Evolutionary conservation across 2,113 vertebrate species (phyloP), one percentile per base, ranked within the genome.

Genomic region (Pelecanoides urinatrix): DNA sequence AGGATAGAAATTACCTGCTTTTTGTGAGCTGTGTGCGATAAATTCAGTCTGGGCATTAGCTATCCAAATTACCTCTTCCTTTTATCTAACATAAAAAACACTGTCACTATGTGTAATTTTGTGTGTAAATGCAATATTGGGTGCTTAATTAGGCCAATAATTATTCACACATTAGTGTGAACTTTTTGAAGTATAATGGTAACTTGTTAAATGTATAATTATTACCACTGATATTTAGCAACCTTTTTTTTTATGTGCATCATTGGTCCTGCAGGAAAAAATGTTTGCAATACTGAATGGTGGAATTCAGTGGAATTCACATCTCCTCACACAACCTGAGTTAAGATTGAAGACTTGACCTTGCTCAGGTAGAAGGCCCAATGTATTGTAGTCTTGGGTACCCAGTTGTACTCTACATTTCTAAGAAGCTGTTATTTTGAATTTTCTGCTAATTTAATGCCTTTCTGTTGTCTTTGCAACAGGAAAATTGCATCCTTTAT

Each of bases 101-200:
- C 59, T 97, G 95, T 92, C 92, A 97, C 92, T 89, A 96, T 95
- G 72, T 91, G 88, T 87, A 47, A 56, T 87, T 93, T 96, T 96
- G 72, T 90, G 55, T 45, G 49, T 72, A 96, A 94, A 93, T 95
- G 93, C 16, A 79, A 23, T 94, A 95, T 95, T 1, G 1, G 89
- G 87, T 94, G 93, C 82, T 97, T 97, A 97, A 98, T 98, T 98
- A 96, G 94, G 84, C 97, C 96, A 97, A 92, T 97, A 98, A 98
- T 98, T 98, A 98, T 98, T 97, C 95, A 97, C 9, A 10, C 92
- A 97, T 98, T 98, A 97, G 53, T 87, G 91, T 83, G 84, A 93
- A 96, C 88, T 96, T 97, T 96, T 93, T 97, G 96, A 97, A 97
- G 89, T 96, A 77, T 97, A 97, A 94, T 71, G 73, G 82, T 96